Conservation (phyloP, 2,113 vertebrate genomes). For the Amblyornis subalaris region DNA sequence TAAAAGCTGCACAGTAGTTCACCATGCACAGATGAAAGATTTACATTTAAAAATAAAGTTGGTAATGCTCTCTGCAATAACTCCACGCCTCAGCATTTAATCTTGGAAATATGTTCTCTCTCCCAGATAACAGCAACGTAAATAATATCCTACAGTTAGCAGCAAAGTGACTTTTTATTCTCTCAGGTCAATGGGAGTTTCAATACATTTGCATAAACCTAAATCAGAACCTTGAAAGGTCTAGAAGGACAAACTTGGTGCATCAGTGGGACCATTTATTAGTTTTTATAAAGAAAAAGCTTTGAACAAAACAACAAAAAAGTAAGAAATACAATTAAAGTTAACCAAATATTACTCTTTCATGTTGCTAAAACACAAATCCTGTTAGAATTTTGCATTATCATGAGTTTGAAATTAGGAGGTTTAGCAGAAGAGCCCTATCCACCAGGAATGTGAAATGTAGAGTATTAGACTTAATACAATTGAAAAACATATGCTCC, state of each 20-base stretch:
- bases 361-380: neutral
- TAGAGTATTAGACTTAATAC: neutral
- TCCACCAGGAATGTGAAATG: neutral
- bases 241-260: neutral
- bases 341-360: neutral
- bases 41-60: neutral
- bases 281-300: neutral
- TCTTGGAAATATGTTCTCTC: neutral
- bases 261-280: neutral
- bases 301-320: neutral
- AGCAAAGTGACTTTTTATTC: neutral
- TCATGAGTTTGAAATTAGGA: neutral
- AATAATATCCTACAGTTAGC: neutral
- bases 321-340: neutral
- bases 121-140: neutral
- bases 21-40: neutral
- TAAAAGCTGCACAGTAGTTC: neutral
- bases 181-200: neutral
- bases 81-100: neutral
- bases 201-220: neutral
- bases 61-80: neutral
- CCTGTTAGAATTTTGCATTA: neutral
- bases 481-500: neutral
- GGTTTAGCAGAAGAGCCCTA: neutral
- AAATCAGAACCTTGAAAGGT: neutral